A percentile compares a stretch with the other conserved stretches of the same genome.
These are phyloP conservation scores for Calosoma granatense DNA, from an alignment of 1,140 invertebrate species.

Conservation along the genomic window DNA sequence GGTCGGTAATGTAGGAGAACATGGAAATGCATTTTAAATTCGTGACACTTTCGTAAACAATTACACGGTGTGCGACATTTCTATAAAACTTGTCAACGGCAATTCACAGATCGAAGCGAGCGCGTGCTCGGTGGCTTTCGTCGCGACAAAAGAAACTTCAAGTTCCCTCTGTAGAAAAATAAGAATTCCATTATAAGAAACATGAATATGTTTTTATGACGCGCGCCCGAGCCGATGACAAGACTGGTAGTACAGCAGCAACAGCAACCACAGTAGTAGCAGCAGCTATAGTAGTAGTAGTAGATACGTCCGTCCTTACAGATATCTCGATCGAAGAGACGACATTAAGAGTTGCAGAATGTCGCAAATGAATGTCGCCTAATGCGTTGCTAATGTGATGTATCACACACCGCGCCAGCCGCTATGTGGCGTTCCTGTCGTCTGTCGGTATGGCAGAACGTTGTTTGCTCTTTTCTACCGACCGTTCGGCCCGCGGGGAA, in stretches of 20 bases:
- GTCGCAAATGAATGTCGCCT: constrained; percentile 5
- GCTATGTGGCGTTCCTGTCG: background rate
- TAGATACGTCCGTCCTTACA: no score
- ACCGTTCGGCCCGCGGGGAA: background rate
- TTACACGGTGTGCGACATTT: background rate
- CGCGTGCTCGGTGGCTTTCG: background rate
- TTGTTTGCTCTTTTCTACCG: background rate
- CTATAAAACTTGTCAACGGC: background rate
- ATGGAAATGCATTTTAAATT: background rate
- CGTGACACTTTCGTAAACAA: background rate
- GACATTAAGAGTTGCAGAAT: constrained; percentile 3
- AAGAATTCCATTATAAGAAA: background rate
- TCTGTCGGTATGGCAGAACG: background rate
- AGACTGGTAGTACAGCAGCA: no score
- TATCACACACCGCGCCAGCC: background rate
- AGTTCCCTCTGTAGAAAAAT: background rate
- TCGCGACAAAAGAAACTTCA: background rate
- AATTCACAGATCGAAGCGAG: background rate
- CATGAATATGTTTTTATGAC: constrained; percentile 8
- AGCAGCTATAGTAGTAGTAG: no score
- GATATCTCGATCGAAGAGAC: background rate
- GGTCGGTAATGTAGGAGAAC: background rate
- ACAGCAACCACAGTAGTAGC: no score
- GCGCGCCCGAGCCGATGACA: background rate
- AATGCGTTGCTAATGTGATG: constrained; percentile 6